A percentile compares a stretch with the other conserved stretches of the same genome.
Conservation (phyloP, 2,888 invertebrate species). For the Latrodectus elegans region DNA sequence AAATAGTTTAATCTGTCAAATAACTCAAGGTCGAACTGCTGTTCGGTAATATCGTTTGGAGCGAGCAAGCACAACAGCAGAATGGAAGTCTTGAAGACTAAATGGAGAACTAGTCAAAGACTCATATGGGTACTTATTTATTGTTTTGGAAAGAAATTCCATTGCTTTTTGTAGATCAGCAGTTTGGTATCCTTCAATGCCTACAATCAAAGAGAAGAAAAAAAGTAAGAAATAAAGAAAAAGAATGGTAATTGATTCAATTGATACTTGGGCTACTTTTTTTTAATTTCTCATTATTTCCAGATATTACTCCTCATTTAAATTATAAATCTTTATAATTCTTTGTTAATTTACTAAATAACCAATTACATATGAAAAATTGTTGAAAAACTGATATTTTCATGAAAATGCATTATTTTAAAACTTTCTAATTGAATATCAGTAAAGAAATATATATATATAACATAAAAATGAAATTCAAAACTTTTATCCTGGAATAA, state of each 20-base stretch:
- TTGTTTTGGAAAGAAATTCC: constrained; percentile 62
- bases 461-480: too few relatives aligned
- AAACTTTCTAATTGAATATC: too few relatives aligned
- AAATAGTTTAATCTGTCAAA: background rate
- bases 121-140: constrained; percentile 59
- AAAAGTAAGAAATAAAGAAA: background rate
- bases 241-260: background rate
- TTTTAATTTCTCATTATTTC: too few relatives aligned
- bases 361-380: too few relatives aligned
- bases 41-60: constrained; percentile 62
- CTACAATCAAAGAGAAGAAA: constrained; percentile 9
- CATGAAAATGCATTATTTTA: too few relatives aligned
- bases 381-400: too few relatives aligned
- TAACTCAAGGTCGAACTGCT: constrained; percentile 49
- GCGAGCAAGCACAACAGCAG: constrained; percentile 62
- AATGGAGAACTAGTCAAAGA: constrained; percentile 65
- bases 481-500: too few relatives aligned
- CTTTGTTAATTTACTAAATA: too few relatives aligned
- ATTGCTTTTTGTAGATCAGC: constrained; percentile 66
- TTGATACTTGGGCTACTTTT: background rate
- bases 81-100: constrained; percentile 66
- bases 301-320: too few relatives aligned
- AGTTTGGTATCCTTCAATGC: constrained; percentile 63
- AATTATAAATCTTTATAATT: too few relatives aligned
- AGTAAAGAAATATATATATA: too few relatives aligned